phyloP scores from a whole-genome alignment of 2,888 invertebrate species.

The Sinodicranocentrus sp. region DNA sequence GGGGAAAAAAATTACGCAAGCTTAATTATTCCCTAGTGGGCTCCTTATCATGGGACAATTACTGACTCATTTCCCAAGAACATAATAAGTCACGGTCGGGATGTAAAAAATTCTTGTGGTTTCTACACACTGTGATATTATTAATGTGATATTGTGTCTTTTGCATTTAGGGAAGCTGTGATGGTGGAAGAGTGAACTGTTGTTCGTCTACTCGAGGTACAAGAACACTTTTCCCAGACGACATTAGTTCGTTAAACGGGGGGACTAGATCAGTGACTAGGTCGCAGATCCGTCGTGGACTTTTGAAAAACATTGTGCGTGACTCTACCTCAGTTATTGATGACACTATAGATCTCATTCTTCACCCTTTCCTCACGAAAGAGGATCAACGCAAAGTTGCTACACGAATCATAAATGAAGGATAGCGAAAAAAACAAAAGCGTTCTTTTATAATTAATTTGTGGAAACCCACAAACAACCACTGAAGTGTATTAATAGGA shows the following conservation, averaged over 20 bases:
- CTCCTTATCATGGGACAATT: neutral
- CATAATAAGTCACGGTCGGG: conserved; percentile 2
- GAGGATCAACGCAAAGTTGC: conserved; percentile 75
- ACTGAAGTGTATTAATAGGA: neutral
- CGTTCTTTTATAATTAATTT: conserved; percentile 1
- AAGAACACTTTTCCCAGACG: conserved; percentile 48
- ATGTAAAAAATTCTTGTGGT: too few relatives aligned
- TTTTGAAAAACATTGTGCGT: conserved; percentile 73
- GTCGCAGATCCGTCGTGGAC: conserved; percentile 68
- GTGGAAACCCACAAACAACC: neutral
- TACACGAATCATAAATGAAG: conserved; percentile 48
- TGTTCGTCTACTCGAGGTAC: conserved; percentile 66
- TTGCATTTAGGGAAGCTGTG: conserved; percentile 71
- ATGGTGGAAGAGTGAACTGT: conserved; percentile 70
- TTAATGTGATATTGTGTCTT: neutral
- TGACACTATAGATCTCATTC: conserved; percentile 75
- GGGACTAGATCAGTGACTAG: conserved; percentile 56
- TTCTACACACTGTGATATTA: too few relatives aligned
- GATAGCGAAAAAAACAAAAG: neutral
- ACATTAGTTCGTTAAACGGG: too few relatives aligned
- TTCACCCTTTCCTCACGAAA: conserved; percentile 72
- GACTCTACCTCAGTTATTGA: conserved; percentile 72
- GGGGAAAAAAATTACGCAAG: neutral
- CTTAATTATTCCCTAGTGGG: neutral
- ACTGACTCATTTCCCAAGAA: neutral